Evolutionary conservation across 2,113 vertebrate genomes (phyloP).

Genomic region (Microcebus griseorufus): DNA sequence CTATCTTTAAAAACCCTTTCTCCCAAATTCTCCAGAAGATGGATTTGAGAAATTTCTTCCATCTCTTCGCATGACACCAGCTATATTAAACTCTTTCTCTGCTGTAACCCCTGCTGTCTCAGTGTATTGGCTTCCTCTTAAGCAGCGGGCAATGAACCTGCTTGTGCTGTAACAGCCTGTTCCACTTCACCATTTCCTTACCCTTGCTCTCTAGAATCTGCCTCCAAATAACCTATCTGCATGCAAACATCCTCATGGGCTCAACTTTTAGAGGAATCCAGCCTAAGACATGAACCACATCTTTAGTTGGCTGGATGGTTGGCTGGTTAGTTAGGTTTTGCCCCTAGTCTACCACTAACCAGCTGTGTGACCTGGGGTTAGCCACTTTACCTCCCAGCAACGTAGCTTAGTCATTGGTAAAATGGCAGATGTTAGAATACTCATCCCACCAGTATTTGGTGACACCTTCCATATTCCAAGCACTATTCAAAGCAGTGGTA

Average conservation of each 20-base stretch:
- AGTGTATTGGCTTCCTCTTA: no score
- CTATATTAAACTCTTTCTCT: no score
- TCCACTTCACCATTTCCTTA: neutral
- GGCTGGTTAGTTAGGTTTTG: neutral
- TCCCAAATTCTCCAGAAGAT: no score
- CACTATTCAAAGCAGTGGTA: neutral
- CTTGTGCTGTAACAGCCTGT: no score
- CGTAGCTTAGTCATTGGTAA: neutral
- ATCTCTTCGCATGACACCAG: no score
- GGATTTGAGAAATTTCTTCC: no score
- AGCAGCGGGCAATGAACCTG: no score
- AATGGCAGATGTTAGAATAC: neutral
- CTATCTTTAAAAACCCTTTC: no score
- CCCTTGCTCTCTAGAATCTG: neutral
- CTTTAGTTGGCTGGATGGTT: neutral
- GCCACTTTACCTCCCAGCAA: neutral
- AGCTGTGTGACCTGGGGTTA: neutral
- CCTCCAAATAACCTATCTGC: neutral
- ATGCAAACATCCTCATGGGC: neutral
- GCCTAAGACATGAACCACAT: neutral
- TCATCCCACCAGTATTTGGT: neutral
- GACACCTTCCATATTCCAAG: neutral
- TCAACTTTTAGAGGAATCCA: neutral
- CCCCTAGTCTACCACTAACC: neutral
- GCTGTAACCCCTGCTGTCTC: no score